A percentile compares a stretch with the other conserved stretches of the same genome.
These are phyloP conservation scores for Chrysemys picta DNA, from an alignment of 2,113 vertebrate species.

Conservation along the genomic window DNA sequence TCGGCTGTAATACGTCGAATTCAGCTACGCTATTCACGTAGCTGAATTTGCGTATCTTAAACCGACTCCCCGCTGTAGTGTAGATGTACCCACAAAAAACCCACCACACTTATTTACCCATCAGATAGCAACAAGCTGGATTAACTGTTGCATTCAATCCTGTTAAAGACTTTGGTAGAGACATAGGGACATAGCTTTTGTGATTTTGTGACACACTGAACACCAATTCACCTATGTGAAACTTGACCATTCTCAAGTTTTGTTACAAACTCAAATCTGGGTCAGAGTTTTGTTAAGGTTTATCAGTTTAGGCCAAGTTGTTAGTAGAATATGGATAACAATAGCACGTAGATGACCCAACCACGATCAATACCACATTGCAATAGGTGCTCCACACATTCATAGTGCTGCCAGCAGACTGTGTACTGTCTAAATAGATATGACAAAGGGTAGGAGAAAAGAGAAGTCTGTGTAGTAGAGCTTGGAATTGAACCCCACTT, in stretches of 20 bases:
- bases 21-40: too few species aligned
- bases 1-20: too few species aligned
- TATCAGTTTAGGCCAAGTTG: neutral
- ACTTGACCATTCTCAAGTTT: neutral
- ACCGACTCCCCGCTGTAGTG: too few species aligned
- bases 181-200: neutral
- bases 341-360: neutral
- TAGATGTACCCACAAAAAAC: conserved; percentile 1
- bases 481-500: neutral
- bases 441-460: neutral
- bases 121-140: neutral
- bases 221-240: too few species aligned
- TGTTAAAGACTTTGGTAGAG: rapidly evolving
- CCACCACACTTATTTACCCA: conserved; percentile 4
- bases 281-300: neutral
- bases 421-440: neutral
- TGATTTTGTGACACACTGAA: too few species aligned
- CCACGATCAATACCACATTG: neutral
- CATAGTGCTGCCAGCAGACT: neutral
- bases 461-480: neutral
- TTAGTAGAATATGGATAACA: neutral
- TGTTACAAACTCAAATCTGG: neutral
- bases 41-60: too few species aligned
- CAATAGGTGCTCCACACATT: neutral
- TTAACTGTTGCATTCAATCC: neutral